Conservation (phyloP, 2,888 invertebrate genomes). For the Polydrusus cervinus region DNA sequence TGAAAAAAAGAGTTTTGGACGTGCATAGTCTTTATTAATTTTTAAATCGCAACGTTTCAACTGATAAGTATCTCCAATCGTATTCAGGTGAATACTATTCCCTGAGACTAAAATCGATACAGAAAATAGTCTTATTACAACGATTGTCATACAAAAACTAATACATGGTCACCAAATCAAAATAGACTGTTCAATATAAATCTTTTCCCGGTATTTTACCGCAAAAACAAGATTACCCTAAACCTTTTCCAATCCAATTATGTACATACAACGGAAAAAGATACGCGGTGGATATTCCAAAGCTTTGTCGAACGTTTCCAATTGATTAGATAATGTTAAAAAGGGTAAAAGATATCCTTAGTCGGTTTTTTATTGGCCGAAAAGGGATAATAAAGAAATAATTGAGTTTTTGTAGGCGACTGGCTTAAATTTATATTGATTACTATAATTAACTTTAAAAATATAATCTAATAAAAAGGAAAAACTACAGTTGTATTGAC, state of each 20-base stretch:
- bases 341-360: slow-evolving; percentile 21
- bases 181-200: neutral
- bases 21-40: too few species aligned
- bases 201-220: neutral
- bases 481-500: too few species aligned
- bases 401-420: neutral
- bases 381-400: slow-evolving; percentile 16
- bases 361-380: slow-evolving; percentile 10
- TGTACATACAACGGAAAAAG: neutral
- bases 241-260: slow-evolving; percentile 14
- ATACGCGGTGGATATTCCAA: slow-evolving; percentile 10
- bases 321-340: slow-evolving; percentile 19
- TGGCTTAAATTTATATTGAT: neutral
- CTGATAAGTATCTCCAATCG: too few species aligned
- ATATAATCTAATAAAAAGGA: too few species aligned
- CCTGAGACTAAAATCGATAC: too few species aligned
- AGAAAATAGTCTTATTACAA: too few species aligned
- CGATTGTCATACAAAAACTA: too few species aligned
- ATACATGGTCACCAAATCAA: neutral
- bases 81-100: too few species aligned
- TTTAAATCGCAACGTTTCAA: too few species aligned
- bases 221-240: slow-evolving; percentile 7
- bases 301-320: slow-evolving; percentile 17
- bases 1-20: too few species aligned
- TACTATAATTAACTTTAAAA: too few species aligned